A percentile compares a stretch with the other conserved stretches of the same genome.
Evolutionary conservation across 2,797 vertebrate genomes (phyloP).

Genomic region (Poecile montanus): DNA sequence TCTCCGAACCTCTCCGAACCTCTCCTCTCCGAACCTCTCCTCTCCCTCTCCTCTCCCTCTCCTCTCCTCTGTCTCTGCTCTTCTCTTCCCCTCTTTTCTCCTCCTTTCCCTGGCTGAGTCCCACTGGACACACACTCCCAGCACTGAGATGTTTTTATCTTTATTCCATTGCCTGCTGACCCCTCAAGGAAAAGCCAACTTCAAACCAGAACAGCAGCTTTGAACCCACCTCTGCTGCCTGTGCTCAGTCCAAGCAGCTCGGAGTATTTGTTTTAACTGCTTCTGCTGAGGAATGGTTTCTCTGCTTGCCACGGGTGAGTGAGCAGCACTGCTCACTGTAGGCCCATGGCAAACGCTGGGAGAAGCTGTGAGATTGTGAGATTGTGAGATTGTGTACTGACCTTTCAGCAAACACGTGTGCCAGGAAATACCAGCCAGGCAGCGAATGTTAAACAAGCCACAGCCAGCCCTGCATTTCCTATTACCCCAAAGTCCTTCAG

Average conservation of each 20-base stretch:
- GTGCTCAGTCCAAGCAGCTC: not conserved
- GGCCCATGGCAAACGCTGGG: not conserved
- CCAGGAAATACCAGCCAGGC: slow-evolving; percentile 35
- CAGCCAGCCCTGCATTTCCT: slow-evolving; percentile 22
- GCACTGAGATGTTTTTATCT: not conserved
- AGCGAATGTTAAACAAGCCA: not conserved
- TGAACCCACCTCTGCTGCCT: not conserved
- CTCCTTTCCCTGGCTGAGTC: not conserved
- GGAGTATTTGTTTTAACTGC: not conserved
- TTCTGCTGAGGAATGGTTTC: slow-evolving; percentile 18
- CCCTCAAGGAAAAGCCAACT: not conserved
- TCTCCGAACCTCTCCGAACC: not conserved
- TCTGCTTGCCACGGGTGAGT: not conserved
- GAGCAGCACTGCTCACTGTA: not conserved
- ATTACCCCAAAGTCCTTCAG: slow-evolving; percentile 17
- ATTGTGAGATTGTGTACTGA: not conserved
- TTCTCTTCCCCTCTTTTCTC: not conserved
- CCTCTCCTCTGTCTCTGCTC: not conserved
- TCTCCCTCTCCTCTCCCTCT: not conserved
- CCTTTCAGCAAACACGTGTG: slow-evolving; percentile 15
- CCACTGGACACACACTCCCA: not conserved
- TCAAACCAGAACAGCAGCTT: not conserved
- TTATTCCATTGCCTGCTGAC: not conserved
- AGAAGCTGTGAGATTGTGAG: not conserved
- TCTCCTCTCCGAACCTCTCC: not conserved